Evolutionary conservation across 2,113 vertebrate genomes (phyloP), one percentile per base, ranked within the genome.

Genomic region (Leptodactylus fuscus): DNA sequence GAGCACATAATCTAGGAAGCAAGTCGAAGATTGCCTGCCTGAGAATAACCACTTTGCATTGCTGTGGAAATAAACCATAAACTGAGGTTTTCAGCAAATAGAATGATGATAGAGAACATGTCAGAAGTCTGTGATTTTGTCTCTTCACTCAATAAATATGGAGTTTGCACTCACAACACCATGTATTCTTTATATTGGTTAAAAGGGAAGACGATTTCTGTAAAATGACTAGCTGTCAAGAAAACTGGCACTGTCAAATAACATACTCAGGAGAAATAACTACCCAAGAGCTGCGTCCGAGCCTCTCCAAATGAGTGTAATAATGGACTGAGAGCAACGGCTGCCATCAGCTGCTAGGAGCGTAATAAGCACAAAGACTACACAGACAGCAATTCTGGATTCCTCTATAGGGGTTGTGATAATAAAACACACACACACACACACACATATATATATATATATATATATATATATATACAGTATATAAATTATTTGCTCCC

Each of bases 221-320:
- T 53, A 32, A 76, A 76, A 78, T 55, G 29, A 78, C 32, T 55
- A 55, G 27, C 75, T 79, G 53, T 60, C 51, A 38, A 79, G 76
- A 58, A 58, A 81, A 62, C 24, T 20, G 22, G 12, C 36, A 46
- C 34, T 65, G 38, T 81, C 36, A 81, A 46, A 27, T 65, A 62
- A 5, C n/a, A 44, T 18, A 11, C 29, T 62, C 58, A 81, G 24
- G 78, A 22, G 44, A 67, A 62, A 81, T 32, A 48, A 48, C 38
- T 46, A 67, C 6, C 51, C 46, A 48, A 81, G 60, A 58, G 55
- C 51, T 15, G 34, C 29, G 34, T 60, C 53, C 24, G 34, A 80
- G 58, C 78, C 55, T 81, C 60, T 81, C 5, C n/a, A 81, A 27
- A 44, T 65, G 38, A 81, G 8, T 1, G 24, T 48, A 67, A 44